A percentile compares a stretch with the other conserved stretches of the same genome.
These are phyloP conservation scores for Salvelinus alpinus DNA, from an alignment of 2,113 vertebrate species.

Conservation along the genomic window DNA sequence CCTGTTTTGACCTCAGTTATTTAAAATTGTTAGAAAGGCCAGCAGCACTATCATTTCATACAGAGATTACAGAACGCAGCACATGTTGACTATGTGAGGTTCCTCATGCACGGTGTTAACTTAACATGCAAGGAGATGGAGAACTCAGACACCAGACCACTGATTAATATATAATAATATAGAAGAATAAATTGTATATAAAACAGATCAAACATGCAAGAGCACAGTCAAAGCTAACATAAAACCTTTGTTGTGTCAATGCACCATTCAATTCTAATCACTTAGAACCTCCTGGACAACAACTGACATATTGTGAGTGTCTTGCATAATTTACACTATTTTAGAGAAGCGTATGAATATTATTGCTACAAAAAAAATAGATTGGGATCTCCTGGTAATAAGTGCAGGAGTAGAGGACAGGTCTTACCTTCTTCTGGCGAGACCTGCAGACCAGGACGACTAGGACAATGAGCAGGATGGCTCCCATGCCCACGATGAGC, in stretches of 20 bases:
- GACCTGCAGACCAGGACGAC: conserved; percentile 73
- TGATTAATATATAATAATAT: no score
- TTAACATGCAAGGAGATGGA: conserved; percentile 26
- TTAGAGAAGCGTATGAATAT: not conserved
- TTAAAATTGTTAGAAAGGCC: not conserved
- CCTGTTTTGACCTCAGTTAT: not conserved
- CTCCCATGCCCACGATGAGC: conserved; percentile 75
- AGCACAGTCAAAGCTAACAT: not conserved
- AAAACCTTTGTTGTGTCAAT: not conserved
- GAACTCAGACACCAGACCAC: conserved; percentile 15
- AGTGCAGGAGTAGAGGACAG: not conserved
- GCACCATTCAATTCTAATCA: not conserved
- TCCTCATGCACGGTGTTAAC: conserved; percentile 16
- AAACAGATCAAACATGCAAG: no score
- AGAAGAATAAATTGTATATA: no score
- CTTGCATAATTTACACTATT: not conserved
- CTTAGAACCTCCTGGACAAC: not conserved
- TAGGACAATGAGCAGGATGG: conserved; percentile 72
- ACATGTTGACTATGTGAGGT: conserved; percentile 37
- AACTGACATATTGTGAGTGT: not conserved
- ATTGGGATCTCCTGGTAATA: not conserved
- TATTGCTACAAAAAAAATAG: not conserved
- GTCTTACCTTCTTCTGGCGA: conserved; percentile 75
- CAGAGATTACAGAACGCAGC: conserved; percentile 13
- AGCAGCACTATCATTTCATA: conserved; percentile 9